These are phyloP conservation scores for Tolypeutes matacus DNA, from an alignment of 2,797 vertebrate species.

Conservation along the genomic window DNA sequence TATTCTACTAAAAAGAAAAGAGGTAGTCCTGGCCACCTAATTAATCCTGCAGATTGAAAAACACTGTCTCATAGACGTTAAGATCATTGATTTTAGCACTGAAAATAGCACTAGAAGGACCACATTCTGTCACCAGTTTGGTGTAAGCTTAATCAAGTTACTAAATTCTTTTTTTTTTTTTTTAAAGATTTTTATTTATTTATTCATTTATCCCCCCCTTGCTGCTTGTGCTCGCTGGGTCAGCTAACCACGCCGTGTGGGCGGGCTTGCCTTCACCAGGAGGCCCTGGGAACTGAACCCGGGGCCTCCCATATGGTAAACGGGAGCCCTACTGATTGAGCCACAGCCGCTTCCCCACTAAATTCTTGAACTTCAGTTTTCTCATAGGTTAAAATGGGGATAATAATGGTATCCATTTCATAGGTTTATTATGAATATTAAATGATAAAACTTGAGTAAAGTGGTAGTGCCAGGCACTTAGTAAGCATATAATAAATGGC, in stretches of 20 bases:
- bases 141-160: not conserved
- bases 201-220: no score
- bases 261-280: no score
- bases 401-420: not conserved
- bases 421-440: not conserved
- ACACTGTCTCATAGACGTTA: not conserved
- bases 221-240: no score
- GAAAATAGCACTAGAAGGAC: slow-evolving; percentile 14
- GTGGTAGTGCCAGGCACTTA: not conserved
- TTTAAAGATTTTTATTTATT: no score
- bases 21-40: not conserved
- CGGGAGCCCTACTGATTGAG: no score
- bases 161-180: slow-evolving; percentile 9
- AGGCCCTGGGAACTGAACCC: no score
- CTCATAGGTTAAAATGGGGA: slow-evolving; percentile 10
- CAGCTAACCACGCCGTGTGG: no score
- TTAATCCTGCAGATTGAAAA: slow-evolving; percentile 21
- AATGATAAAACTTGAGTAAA: not conserved
- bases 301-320: no score
- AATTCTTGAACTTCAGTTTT: slow-evolving; percentile 38
- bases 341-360: no score
- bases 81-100: not conserved
- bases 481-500: not conserved
- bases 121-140: slow-evolving; percentile 32
- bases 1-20: slow-evolving; percentile 24